Evolutionary conservation across 2,113 vertebrate species (phyloP).

Genomic region (Rhinoderma darwinii): DNA sequence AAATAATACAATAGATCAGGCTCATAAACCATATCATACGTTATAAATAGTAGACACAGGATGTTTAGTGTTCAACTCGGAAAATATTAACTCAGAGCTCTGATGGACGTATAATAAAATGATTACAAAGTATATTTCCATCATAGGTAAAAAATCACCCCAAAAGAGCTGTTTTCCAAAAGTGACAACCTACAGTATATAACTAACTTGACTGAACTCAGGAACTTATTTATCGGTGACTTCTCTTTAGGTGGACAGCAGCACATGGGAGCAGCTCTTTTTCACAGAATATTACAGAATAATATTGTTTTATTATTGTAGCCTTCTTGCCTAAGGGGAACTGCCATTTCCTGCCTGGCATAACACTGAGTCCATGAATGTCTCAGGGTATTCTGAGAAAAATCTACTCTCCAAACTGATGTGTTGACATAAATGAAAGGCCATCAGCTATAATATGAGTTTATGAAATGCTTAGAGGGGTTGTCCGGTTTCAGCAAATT

Average conservation of each 20-base stretch:
- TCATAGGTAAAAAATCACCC: background rate
- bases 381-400: background rate
- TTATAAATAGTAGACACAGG: background rate
- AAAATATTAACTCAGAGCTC: background rate
- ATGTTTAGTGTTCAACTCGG: background rate
- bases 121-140: background rate
- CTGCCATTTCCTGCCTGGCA: background rate
- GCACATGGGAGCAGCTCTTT: no score
- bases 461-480: background rate
- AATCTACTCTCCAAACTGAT: background rate
- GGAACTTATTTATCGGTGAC: no score
- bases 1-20: background rate
- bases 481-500: no score
- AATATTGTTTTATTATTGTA: no score
- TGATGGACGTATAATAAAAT: background rate
- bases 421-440: background rate
- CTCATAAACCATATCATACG: background rate
- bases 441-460: background rate
- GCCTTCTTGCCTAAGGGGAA: background rate
- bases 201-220: no score
- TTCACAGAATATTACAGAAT: no score
- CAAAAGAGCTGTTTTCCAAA: background rate
- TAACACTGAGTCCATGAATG: background rate
- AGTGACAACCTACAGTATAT: background rate
- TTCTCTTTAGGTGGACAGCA: no score